Percentiles rank a stretch among this genome's conserved stretches.
Evolutionary conservation across 2,888 invertebrate species (phyloP).

Genomic region (Alloplasta piceator): DNA sequence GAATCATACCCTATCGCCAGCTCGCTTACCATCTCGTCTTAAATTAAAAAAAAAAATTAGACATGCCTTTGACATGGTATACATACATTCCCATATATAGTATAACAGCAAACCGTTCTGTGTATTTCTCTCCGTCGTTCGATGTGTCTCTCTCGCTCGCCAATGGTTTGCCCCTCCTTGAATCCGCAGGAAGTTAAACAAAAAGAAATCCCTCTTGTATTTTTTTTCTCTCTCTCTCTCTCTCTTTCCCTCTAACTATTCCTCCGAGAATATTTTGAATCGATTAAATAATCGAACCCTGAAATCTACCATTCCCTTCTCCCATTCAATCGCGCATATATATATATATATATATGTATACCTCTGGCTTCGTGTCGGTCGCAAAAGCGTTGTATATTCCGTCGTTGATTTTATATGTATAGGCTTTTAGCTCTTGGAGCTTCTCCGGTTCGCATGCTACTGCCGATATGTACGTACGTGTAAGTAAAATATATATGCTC

Average conservation of each 20-base stretch:
- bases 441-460: constrained; percentile 33
- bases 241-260: constrained; percentile 8
- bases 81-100: not conserved
- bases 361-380: constrained; percentile 31
- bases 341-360: not conserved
- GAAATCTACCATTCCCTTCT: constrained; percentile 76
- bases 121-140: constrained; percentile 43
- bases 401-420: constrained; percentile 39
- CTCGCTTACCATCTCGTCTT: constrained; percentile 23
- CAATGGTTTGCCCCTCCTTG: constrained; percentile 47
- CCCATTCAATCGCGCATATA: constrained; percentile 44
- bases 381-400: constrained; percentile 52
- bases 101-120: constrained; percentile 14
- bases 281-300: constrained; percentile 83
- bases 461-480: constrained; percentile 29
- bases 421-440: constrained; percentile 20
- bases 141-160: constrained; percentile 36
- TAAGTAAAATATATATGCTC: constrained; percentile 37
- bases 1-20: constrained; percentile 45
- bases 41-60: constrained; percentile 27
- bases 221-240: not conserved
- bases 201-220: constrained; percentile 77
- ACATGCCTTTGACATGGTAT: constrained; percentile 39
- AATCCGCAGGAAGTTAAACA: constrained; percentile 82
- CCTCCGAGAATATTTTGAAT: constrained; percentile 81